Evolutionary conservation across 2,113 vertebrate species (phyloP).

Genomic region (Channa argus): DNA sequence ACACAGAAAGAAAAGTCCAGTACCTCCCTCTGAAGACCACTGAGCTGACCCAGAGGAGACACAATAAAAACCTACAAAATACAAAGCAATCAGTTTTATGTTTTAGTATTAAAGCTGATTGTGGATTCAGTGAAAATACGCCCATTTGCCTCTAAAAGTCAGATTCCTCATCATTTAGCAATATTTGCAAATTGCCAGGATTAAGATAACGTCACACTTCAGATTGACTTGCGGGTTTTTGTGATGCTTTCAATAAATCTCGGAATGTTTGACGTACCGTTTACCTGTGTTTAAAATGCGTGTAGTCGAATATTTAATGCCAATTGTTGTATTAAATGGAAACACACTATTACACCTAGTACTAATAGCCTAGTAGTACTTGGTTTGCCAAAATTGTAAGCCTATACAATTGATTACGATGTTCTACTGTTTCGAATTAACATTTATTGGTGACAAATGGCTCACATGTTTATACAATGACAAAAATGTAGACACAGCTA

Average conservation of each 20-base stretch:
- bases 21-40: slow-evolving; percentile 2
- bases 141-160: background rate
- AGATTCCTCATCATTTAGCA: background rate
- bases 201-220: background rate
- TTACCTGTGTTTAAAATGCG: background rate
- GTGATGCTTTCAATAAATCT: slow-evolving; percentile 29
- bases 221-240: background rate
- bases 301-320: background rate
- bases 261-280: background rate
- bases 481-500: background rate
- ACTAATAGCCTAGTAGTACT: too few species aligned
- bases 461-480: background rate
- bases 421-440: too few species aligned
- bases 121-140: background rate
- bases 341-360: too few species aligned
- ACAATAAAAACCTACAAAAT: background rate
- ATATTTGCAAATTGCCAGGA: slow-evolving; percentile 9
- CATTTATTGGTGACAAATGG: too few species aligned
- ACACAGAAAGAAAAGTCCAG: too few species aligned
- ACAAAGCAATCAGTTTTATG: background rate
- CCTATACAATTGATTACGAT: too few species aligned
- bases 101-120: background rate
- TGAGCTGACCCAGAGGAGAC: slow-evolving; percentile 28
- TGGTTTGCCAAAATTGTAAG: too few species aligned
- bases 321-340: too few species aligned